Base-by-base conservation (phyloP, 2,113 vertebrate genomes). In the Phaetusa simplex region DNA sequence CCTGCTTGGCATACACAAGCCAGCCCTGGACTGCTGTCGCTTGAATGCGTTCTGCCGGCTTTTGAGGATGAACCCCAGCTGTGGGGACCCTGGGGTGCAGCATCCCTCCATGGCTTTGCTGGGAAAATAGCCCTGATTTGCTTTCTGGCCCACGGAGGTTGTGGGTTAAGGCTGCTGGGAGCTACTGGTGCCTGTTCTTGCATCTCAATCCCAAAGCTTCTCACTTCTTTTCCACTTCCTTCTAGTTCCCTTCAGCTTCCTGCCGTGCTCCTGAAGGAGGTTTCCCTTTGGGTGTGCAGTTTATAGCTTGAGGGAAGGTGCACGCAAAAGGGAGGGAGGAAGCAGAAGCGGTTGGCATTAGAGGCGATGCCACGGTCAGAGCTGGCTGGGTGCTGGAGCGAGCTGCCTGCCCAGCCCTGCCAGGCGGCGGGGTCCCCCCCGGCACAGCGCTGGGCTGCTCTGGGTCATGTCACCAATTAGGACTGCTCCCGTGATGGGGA, bases 341-440 rank as follows among this genome's bases (percentile, higher is more conserved):
- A 36, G 69, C 24, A 50, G 52, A 19, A 0, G 12, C 3, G 3
- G 17, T 17, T 0, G 0, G 52, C 8, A 11, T 13, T 8, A 13
- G 62, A 32, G 84, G 43, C 4, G 5, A 16, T 1, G 12, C 29
- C 1, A 0, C 10, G 11, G 40, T 12, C 19, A 9, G 78, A 43
- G 71, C 62, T 4, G 26, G 61, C 18, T 11, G 11, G 53, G 38
- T 8, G 3, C 65, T 3, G n/a, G 29, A 11, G 29, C 0, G 2
- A 61, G 78, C 45, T 32, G 73, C 4, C 26, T 1, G 11, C 62
- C 6, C 32, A 82, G 58, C 38, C 14, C n/a, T 64, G 86, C 69
- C 24, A 17, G 42, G 45, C 2, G 2, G 4, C 22, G 12, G 59
- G 45, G 29, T 32, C 42, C 65, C 34, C 34, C 30, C 30, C 3